Percentiles rank a stretch among this genome's conserved stretches.
These are phyloP conservation scores for Drosophila bunnanda DNA, from an alignment of 2,888 invertebrate genomes.

Conservation along the genomic window DNA sequence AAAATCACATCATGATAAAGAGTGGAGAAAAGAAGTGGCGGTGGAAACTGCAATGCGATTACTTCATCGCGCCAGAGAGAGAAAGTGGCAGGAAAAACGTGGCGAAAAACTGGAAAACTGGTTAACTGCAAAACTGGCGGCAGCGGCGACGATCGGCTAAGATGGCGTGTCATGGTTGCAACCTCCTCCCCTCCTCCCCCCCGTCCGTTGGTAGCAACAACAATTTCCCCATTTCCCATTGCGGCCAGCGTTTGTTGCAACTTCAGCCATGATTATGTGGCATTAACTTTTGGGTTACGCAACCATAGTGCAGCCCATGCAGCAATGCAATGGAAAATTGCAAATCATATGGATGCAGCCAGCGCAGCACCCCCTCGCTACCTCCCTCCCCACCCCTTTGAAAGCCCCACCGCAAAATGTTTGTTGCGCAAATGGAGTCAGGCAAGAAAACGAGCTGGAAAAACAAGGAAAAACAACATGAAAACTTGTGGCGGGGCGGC, in stretches of 20 bases:
- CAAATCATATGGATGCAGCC: conserved; percentile 74
- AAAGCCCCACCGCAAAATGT: conserved; percentile 47
- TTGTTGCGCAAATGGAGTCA: conserved; percentile 70
- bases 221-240: conserved; percentile 73
- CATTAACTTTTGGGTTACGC: conserved; percentile 79
- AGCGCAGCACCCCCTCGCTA: neutral
- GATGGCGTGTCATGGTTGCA: conserved; percentile 72
- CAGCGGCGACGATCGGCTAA: conserved; percentile 34
- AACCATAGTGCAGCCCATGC: conserved; percentile 61
- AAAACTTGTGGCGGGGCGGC: conserved; percentile 8
- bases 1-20: neutral
- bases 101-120: conserved; percentile 28
- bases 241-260: conserved; percentile 69
- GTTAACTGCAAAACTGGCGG: conserved; percentile 28
- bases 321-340: conserved; percentile 72
- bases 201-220: conserved; percentile 35
- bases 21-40: conserved; percentile 21
- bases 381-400: neutral
- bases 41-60: conserved; percentile 52
- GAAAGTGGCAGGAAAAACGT: conserved; percentile 76
- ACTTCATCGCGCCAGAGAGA: conserved; percentile 72
- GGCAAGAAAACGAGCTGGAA: conserved; percentile 60
- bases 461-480: conserved; percentile 58
- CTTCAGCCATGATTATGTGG: conserved; percentile 81
- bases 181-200: neutral